Evolutionary conservation across 2,113 vertebrate species (phyloP).

Genomic region (Oxyura jamaicensis): DNA sequence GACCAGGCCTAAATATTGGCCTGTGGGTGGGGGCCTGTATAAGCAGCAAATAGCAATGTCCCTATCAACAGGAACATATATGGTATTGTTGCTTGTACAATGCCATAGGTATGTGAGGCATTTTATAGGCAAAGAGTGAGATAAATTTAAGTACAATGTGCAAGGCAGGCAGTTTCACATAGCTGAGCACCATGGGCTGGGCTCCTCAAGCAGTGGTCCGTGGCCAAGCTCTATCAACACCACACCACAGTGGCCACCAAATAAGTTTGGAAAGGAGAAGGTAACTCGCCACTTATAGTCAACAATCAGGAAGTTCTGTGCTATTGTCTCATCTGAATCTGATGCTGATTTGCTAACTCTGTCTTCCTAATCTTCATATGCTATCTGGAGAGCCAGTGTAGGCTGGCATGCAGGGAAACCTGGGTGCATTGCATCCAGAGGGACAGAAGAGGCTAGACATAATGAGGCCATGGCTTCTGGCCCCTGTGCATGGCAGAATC

Average conservation of each 20-base stretch:
- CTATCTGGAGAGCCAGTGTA: neutral
- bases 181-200: neutral
- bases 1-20: too few species aligned
- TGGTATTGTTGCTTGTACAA: neutral
- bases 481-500: neutral
- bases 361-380: neutral
- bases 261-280: neutral
- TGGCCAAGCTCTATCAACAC: neutral
- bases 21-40: rapidly evolving
- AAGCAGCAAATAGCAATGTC: neutral
- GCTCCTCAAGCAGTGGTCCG: neutral
- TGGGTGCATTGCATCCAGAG: neutral
- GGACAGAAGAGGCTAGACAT: neutral
- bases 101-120: neutral
- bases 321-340: neutral
- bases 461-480: neutral
- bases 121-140: neutral
- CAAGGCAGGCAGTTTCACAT: neutral
- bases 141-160: neutral
- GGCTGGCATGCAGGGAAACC: neutral
- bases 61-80: neutral
- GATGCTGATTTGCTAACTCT: neutral
- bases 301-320: neutral
- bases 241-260: neutral
- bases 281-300: neutral